phyloP scores from a whole-genome alignment of 53 echinoderm and acorn worm species.

The Patiria pectinifera region DNA sequence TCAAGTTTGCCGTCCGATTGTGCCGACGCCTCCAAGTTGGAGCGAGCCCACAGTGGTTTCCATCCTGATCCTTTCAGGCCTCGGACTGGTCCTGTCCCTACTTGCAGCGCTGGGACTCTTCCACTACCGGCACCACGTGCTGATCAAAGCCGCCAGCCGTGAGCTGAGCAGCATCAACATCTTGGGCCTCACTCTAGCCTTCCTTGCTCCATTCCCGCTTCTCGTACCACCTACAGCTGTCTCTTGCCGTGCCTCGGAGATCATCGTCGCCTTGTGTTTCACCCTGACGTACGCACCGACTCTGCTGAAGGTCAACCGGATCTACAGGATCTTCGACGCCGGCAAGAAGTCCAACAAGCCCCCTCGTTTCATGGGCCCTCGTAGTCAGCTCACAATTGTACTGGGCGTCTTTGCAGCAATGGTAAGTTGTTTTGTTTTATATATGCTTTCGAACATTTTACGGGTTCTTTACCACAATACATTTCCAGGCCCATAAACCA shows the following conservation, averaged over 20 bases:
- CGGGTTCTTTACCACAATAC: too few relatives aligned
- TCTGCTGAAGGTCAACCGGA: too few relatives aligned
- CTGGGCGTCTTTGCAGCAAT: not conserved
- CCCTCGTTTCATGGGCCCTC: constrained; percentile 55
- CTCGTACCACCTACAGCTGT: constrained; percentile 48
- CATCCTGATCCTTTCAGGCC: constrained; percentile 51
- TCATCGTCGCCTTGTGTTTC: not conserved
- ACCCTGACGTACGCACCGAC: too few relatives aligned
- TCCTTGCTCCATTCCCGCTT: constrained; percentile 44
- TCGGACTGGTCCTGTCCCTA: constrained; percentile 21
- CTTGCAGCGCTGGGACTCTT: too few relatives aligned
- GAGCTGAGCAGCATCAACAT: too few relatives aligned
- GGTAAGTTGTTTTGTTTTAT: not conserved
- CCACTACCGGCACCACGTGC: too few relatives aligned
- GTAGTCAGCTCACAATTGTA: constrained; percentile 30
- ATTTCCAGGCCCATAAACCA: too few relatives aligned
- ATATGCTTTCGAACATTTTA: too few relatives aligned
- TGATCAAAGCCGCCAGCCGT: too few relatives aligned
- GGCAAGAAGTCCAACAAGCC: constrained; percentile 70
- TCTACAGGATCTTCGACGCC: constrained; percentile 47
- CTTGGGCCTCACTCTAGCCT: too few relatives aligned
- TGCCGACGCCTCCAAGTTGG: constrained; percentile 64
- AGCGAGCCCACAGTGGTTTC: constrained; percentile 57
- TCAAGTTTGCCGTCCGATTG: constrained; percentile 16
- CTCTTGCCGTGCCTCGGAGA: constrained; percentile 44